Conservation (phyloP, 2,888 invertebrate genomes). For the Plutella xylostella region DNA sequence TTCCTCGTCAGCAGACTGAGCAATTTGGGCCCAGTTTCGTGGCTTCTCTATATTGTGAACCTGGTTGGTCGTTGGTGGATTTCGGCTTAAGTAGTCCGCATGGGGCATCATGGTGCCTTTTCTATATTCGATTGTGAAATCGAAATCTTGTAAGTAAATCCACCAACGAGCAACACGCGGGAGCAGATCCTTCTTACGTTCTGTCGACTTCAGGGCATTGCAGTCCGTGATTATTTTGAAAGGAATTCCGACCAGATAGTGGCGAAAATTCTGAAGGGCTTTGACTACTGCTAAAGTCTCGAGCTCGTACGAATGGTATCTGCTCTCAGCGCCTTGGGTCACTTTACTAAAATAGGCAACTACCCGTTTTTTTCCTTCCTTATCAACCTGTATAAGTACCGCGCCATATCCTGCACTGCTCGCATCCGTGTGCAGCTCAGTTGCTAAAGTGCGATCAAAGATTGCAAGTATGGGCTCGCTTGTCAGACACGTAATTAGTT, state of each 20-base stretch:
- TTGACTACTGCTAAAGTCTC: conserved; percentile 7
- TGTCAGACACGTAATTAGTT: background rate
- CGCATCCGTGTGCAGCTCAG: conserved; percentile 14
- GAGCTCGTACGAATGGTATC: conserved; percentile 3
- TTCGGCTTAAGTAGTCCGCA: conserved; percentile 7
- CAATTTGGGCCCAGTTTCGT: conserved; percentile 7
- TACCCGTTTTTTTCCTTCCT: background rate
- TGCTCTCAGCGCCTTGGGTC: conserved; percentile 1
- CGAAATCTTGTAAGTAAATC: conserved; percentile 17
- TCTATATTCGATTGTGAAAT: conserved; percentile 11
- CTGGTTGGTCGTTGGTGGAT: conserved; percentile 3
- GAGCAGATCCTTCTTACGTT: conserved; percentile 17
- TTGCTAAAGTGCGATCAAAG: conserved; percentile 19
- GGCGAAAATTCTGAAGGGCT: conserved; percentile 4
- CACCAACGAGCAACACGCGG: conserved; percentile 17
- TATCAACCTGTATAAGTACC: background rate
- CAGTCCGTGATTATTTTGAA: conserved; percentile 4
- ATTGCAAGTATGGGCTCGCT: conserved; percentile 17
- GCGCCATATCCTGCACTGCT: conserved; percentile 1
- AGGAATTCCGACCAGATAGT: background rate
- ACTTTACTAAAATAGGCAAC: background rate
- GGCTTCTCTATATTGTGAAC: conserved; percentile 1
- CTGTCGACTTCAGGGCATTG: conserved; percentile 14
- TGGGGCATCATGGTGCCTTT: conserved; percentile 5
- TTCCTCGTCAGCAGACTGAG: conserved; percentile 9